Base-by-base conservation (phyloP, 2,888 invertebrate species). In the Oxyscelio sp. region DNA sequence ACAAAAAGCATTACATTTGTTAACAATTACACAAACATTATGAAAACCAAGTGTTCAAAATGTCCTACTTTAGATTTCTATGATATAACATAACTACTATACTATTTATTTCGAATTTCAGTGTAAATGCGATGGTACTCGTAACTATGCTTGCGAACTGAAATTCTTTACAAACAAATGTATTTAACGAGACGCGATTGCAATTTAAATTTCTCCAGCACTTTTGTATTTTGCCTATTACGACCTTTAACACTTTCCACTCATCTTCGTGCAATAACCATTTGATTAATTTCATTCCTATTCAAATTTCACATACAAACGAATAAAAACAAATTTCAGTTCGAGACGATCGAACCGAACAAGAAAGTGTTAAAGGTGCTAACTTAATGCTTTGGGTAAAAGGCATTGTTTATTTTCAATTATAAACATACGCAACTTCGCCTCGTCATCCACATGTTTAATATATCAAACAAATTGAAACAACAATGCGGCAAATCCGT, bases 371-470 rank as follows among this genome's bases (percentile, higher is more conserved):
- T 82, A 50, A 75, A 71, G 73, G 80, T n/a, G n/a, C 38, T 27
- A 17, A 50, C 19, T 34, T 56, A 61, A 73, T 66, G 66, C 74
- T 82, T 75, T 59, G 24, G 50, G 52, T 65, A 34, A 79, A 79
- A 70, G 74, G 54, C 59, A 71, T 65, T 66, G 45, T 63, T 43
- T 19, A 61, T 75, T 58, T 27, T 54, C 45, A 78, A 52, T 17
- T 11, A 34, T 22, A 56, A 22, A 50, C 61, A 50, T 34, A 54
- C 75, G 43, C 78, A 61, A 83, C 59, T 82, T 74, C 19, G 65
- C 92, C 91, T 91, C 92, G 93, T 93, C 92, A 93, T 92, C 92
- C 93, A 93, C 93, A 93, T 92, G 93, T 91, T 68, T 15, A 77
- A 91, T 90, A 56, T 15, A 50, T 22, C 50, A 9, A 34, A 70